Evolutionary conservation across 2,797 vertebrate species (phyloP), one percentile per base, ranked within the genome.

Genomic region (Characodon lateralis): DNA sequence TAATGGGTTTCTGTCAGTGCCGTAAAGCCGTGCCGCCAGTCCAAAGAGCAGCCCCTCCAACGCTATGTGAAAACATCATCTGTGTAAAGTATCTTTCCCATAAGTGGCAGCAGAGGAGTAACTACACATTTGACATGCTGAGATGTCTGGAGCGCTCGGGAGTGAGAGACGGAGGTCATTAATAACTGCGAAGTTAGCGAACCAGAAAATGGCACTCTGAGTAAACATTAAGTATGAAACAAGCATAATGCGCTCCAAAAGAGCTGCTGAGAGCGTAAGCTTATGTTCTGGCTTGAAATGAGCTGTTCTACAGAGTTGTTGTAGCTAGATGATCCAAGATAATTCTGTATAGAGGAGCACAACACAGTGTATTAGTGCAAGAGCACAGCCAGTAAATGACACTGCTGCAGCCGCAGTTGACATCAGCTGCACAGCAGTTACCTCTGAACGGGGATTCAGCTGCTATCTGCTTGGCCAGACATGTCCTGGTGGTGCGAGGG

Each of bases 151-250:
- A 39, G 18, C 26, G 2, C 48, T 53, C 50, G 31, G 31, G 10
- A 55, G 20, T 16, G n/a, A 20, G n/a, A 66, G 39, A 24, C 39
- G 20, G 65, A 41, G 71, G 71, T 58, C 51, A n/a, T 56, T 72
- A 72, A 41, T 56, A 39, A 56, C 31, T 12, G 70, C 70, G 7
- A 14, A 20, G 50, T 18, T 72, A 56, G 53, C 53, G 5, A 41
- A 56, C 71, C 22, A 41, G 71, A 72, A 72, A 72, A 72, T 56
- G 71, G 31, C 35, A n/a, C 53, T 56, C 39, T 14, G 55, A n/a
- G 39, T 72, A 72, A 72, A 56, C 71, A n/a, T 72, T n/a, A 39
- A 50, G 35, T 41, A 39, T 72, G 55, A 58, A 72, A 41, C 51
- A 41, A 58, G 53, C 48, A 22, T 71, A 51, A 53, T 53, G 50